phyloP scores from a whole-genome alignment of 2,797 vertebrate genomes.

The Xenentodon cancila region DNA sequence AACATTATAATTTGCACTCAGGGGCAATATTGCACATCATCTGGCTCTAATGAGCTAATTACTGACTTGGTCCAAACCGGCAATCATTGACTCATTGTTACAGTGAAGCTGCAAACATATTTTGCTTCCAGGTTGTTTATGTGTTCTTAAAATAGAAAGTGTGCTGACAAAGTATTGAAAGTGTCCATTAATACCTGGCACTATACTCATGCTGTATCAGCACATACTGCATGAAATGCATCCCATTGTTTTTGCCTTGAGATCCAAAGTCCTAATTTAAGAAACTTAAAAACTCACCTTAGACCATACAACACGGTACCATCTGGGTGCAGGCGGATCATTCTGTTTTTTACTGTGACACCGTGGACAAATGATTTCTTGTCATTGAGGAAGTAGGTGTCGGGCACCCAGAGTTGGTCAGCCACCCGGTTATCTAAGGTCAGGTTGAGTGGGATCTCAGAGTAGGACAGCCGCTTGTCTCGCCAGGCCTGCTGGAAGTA shows the following conservation, averaged over 20 bases:
- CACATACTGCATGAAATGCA: neutral
- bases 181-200: conserved; percentile 7
- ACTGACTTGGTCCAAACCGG: conserved; percentile 30
- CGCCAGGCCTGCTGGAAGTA: conserved; percentile 99
- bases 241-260: neutral
- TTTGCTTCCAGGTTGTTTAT: conserved; percentile 14
- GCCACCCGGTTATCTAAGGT: conserved; percentile 99
- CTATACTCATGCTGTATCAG: neutral
- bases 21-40: conserved; percentile 47
- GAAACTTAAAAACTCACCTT: conserved; percentile 85
- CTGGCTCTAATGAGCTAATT: conserved; percentile 58
- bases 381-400: conserved; percentile 99
- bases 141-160: conserved; percentile 17
- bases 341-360: conserved; percentile 98
- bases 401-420: conserved; percentile 97
- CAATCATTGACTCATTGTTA: conserved; percentile 39
- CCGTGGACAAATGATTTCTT: conserved; percentile 99
- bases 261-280: conserved; percentile 85
- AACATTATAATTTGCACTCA: conserved; percentile 35
- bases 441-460: conserved; percentile 97
- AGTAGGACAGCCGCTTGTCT: conserved; percentile 97
- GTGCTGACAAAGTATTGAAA: neutral
- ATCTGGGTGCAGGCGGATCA: conserved; percentile 98
- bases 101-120: conserved; percentile 19
- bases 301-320: conserved; percentile 97